Base-by-base conservation (phyloP, 92 coral and sea anemone species). In the Epizoanthus rinbou region DNA sequence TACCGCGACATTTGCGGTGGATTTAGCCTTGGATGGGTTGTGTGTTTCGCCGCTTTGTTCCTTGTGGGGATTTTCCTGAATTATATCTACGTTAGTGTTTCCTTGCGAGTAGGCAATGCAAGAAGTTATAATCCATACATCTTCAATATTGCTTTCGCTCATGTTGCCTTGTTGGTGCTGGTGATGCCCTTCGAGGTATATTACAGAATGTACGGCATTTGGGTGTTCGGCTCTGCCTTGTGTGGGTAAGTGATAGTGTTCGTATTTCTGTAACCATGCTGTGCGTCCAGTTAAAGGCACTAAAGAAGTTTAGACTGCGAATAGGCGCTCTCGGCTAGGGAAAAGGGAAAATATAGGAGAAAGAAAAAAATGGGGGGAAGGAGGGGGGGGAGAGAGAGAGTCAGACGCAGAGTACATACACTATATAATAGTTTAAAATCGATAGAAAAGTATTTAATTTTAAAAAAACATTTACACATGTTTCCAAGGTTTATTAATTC, bases 201-300 rank as follows among this genome's bases (percentile, higher is more conserved):
- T 25, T 70, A 70, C 57, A 54, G 75, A 50, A 70, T 70, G 75
- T 70, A 70, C 8, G 75, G 75, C 16, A 56, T 70, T 35, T 70
- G 75, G 75, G 45, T 70, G 45, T 70, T 70, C 28, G 75, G 75
- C 16, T 70, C 75, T 4, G 57, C 19, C 16, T 6, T 70, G 11
- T 70, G 75, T 19, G 9, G 39, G 75, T 70, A 70, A 70, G 75
- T 70, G 43, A 23, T 8, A 43, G 31, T 43, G 50, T 6, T 43
- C 0, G 5, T 1, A 43, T 10, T 1, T 43, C 10, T 41, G 4
- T 6, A 43, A 43, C 50, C 7, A 43, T 6, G 50, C 1, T 2
- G 31, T 28, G 31, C 31, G 31, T 28, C 31, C 1, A 0, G 31
- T 28, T 28, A 28, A 28, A 28, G 31, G 31, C 31, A 28, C 31